Evolutionary conservation across 2,888 invertebrate genomes (phyloP).

Genomic region (Capitulum mitella): DNA sequence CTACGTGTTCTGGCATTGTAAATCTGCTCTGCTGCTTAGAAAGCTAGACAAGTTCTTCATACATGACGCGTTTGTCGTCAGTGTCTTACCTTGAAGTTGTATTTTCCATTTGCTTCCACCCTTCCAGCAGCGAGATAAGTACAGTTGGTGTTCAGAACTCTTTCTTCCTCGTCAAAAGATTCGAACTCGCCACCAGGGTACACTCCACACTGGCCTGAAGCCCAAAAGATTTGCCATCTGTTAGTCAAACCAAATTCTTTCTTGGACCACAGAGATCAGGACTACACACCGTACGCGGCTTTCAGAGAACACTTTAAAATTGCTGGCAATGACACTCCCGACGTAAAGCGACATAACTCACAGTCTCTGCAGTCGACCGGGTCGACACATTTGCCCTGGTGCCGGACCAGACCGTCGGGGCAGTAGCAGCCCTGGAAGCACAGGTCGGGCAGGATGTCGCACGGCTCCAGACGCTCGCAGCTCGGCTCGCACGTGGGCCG

Average conservation of each 20-base stretch:
- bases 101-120: slow-evolving; percentile 44
- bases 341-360: slow-evolving; percentile 47
- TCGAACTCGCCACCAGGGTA: slow-evolving; percentile 71
- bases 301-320: too few relatives aligned
- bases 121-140: slow-evolving; percentile 70
- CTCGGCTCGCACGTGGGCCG: slow-evolving; percentile 66
- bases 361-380: slow-evolving; percentile 69
- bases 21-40: too few relatives aligned
- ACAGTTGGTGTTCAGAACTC: slow-evolving; percentile 75
- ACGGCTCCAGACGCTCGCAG: slow-evolving; percentile 59
- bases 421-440: slow-evolving; percentile 82
- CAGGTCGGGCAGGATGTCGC: slow-evolving; percentile 56
- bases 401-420: slow-evolving; percentile 61
- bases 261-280: too few relatives aligned
- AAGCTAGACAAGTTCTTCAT: too few relatives aligned
- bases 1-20: too few relatives aligned
- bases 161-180: slow-evolving; percentile 71
- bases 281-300: too few relatives aligned
- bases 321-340: too few relatives aligned
- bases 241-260: too few relatives aligned
- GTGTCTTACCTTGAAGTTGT: slow-evolving; percentile 49
- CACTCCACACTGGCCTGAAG: slow-evolving; percentile 51
- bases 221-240: too few relatives aligned
- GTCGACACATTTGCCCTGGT: slow-evolving; percentile 58
- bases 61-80: not conserved